Base-by-base conservation (phyloP, 2,888 invertebrate species). In the Lycocerus yunnanus region DNA sequence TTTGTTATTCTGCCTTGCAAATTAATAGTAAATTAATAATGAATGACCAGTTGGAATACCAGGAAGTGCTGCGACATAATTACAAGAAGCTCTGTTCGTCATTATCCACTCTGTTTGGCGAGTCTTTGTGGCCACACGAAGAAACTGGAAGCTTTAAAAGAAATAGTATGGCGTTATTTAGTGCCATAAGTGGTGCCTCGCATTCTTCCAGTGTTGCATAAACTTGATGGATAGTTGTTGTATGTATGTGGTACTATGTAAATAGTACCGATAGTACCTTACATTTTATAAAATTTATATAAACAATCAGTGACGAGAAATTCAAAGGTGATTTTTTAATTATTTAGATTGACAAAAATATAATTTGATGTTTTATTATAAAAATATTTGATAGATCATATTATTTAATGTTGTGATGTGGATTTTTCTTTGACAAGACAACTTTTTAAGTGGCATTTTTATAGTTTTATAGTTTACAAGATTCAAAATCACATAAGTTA, bases 41-140 rank as follows among this genome's bases (percentile, higher is more conserved):
- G 77, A 91, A 93, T 3, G 98, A 98, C 87, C 98, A 98, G 86
- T 91, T 93, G 68, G 95, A 97, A 80, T 98, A 98, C 85, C 98
- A 98, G 84, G 95, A 95, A 84, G 95, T 94, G 6, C 88, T 98
- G 43, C 92, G 94, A 81, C 90, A 93, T 61, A 97, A 97, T 87
- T 97, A 95, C 88, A 93, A 93, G 83, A 96, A 96, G 82, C 89
- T 97, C 69, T 95, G 95, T 82, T 91, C 92, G 72, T 93, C 93
- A 11, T 88, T 97, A 27, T 92, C 94, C 63, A 89, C 90, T 43
- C 87, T 95, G 78, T 89, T 95, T 77, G 94, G 94, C 0, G 95
- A 95, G 83, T 91, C 93, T 0, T 88, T 95, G 66, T 90, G 90
- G 89, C 89, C 90, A 1, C 90, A 90, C 77, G 90, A 90, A 67